Conservation (phyloP, 2,797 vertebrate genomes). For the Microchirus variegatus region DNA sequence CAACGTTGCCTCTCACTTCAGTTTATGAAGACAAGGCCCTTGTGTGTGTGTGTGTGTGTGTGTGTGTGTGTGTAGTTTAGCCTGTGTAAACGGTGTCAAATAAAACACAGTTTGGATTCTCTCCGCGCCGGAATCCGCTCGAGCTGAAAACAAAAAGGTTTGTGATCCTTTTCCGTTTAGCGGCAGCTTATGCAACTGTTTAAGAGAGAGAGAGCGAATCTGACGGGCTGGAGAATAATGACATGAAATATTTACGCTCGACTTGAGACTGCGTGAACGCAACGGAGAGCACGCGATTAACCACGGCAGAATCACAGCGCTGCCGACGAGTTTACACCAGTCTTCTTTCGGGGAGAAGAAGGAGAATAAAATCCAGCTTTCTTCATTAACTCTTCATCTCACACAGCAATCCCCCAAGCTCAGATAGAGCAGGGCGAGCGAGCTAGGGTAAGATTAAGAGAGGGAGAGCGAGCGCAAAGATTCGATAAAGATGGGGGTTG, state of each 20-base stretch:
- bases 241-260: slow-evolving; percentile 60
- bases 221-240: slow-evolving; percentile 37
- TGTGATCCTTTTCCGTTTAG: slow-evolving; percentile 31
- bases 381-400: slow-evolving; percentile 76
- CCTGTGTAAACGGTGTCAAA: too few relatives aligned
- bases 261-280: slow-evolving; percentile 44
- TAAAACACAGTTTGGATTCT: too few relatives aligned
- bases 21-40: slow-evolving; percentile 38
- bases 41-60: slow-evolving; percentile 19
- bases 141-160: background rate
- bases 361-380: slow-evolving; percentile 35
- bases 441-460: slow-evolving; percentile 63
- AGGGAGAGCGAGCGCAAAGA: slow-evolving; percentile 50
- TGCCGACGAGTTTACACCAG: slow-evolving; percentile 42
- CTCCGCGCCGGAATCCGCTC: too few relatives aligned
- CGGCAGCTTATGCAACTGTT: slow-evolving; percentile 20
- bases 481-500: slow-evolving; percentile 69
- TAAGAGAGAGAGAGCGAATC: slow-evolving; percentile 24
- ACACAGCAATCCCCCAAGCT: slow-evolving; percentile 60
- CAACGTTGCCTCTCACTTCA: slow-evolving; percentile 59
- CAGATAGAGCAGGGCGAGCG: slow-evolving; percentile 53
- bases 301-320: slow-evolving; percentile 56
- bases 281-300: slow-evolving; percentile 61
- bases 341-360: too few relatives aligned
- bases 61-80: background rate